A percentile compares a stretch with the other conserved stretches of the same genome.
Conservation (phyloP, 2,888 invertebrate genomes). For the Nomada hirtipes region DNA sequence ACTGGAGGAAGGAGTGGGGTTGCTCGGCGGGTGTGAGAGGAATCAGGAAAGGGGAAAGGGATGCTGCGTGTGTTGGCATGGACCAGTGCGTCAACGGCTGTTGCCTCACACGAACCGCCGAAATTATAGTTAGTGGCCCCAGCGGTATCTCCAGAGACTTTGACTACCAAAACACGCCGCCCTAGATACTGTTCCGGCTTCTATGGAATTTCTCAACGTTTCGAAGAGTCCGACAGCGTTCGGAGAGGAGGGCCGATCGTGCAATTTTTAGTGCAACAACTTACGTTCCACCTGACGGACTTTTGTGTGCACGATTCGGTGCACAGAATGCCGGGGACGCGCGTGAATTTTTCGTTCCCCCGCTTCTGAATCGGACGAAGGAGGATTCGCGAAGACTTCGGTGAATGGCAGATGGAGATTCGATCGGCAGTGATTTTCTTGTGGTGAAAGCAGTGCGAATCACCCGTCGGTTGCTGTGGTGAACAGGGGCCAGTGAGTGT, state of each 20-base stretch:
- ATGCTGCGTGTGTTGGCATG: constrained; percentile 84
- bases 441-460: constrained; percentile 17
- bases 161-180: constrained; percentile 56
- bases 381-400: neutral
- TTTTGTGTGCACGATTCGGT: neutral
- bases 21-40: constrained; percentile 74
- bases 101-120: constrained; percentile 84
- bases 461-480: constrained; percentile 48
- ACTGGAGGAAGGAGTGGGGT: constrained; percentile 74
- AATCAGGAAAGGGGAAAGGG: constrained; percentile 80
- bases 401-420: neutral
- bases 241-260: neutral
- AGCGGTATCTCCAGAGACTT: constrained; percentile 72
- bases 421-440: constrained; percentile 14
- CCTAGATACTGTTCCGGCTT: constrained; percentile 5
- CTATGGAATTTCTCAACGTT: neutral
- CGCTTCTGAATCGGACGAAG: neutral
- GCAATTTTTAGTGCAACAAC: too few relatives aligned
- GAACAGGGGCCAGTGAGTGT: constrained; percentile 41
- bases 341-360: neutral
- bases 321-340: too few relatives aligned
- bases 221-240: neutral
- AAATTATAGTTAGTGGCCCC: constrained; percentile 83
- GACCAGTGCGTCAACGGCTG: constrained; percentile 85
- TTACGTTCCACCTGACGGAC: too few relatives aligned